Evolutionary conservation across 2,888 invertebrate species (phyloP), one percentile per base, ranked within the genome.

Genomic region (Drosophila anomelani): DNA sequence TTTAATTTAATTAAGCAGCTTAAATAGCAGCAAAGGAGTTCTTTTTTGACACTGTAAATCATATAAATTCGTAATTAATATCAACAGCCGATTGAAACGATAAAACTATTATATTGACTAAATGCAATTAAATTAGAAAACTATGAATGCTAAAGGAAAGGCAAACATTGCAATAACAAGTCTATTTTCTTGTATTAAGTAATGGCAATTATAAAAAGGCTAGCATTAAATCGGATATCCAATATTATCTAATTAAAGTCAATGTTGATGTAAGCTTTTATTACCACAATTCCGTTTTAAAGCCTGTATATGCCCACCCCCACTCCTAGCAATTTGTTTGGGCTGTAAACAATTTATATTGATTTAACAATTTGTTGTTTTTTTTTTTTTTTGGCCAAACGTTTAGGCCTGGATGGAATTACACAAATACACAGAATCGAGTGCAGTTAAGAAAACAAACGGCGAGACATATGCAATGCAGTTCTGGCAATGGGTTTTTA

Each of bases 371-470:
- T 80, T 78, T 76, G 70, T 68, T 78, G 3, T 26, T 26, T 26
- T 26, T 26, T 23, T 23, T 23, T 23, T 4, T 26, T 61, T 57
- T 60, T 49, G 64, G 39, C 23, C 36, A 17, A 47, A 32, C 23
- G 66, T 39, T 38, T 66, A 67, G 67, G 70, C 20, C 70, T 13
- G 56, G 76, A 83, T 84, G 71, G 38, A 71, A 62, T 85, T 84
- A 72, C 79, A 75, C 77, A 77, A 29, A 56, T 78, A 78, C 83
- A 72, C 84, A 56, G 69, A 56, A 47, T 6, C 67, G 69, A 68
- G 56, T 68, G 67, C 67, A 69, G 23, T 69, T 68, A 61, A n/a
- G 56, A 47, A 57, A 71, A 63, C 63, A 46, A 36, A 59, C 46
- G 51, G 58, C 67, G 54, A 78, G 49, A 78, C 71, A 80, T 71